Evolutionary conservation across 2,888 invertebrate genomes (phyloP).

Genomic region (Drosophila infuscata): DNA sequence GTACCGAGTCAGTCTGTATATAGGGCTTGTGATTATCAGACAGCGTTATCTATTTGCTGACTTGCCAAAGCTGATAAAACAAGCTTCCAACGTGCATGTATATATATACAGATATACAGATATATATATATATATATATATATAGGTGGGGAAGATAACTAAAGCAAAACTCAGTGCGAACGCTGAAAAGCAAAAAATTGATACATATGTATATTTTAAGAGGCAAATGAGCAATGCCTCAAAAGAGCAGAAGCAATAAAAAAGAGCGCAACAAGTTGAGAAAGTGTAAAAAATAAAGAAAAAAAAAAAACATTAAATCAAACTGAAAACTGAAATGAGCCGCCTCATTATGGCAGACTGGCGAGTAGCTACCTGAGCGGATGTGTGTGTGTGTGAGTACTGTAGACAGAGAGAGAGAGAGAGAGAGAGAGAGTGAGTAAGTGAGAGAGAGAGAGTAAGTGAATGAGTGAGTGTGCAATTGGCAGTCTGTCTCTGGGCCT

Average conservation of each 20-base stretch:
- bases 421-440: conserved; percentile 18
- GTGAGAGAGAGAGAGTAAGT: conserved; percentile 29
- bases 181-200: conserved; percentile 5
- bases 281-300: conserved; percentile 36
- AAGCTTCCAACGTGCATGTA: conserved; percentile 15
- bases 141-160: conserved; percentile 32
- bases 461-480: conserved; percentile 42
- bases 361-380: conserved; percentile 38
- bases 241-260: conserved; percentile 43
- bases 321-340: conserved; percentile 49
- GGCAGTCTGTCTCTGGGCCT: conserved; percentile 60
- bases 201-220: conserved; percentile 1
- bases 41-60: conserved; percentile 60
- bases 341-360: conserved; percentile 64
- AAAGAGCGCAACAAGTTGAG: conserved; percentile 63
- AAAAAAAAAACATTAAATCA: conserved; percentile 17
- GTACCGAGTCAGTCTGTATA: conserved; percentile 10
- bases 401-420: conserved; percentile 15
- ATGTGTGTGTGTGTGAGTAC: conserved; percentile 19
- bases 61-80: conserved; percentile 79
- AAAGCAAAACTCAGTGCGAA: conserved; percentile 25
- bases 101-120: neutral
- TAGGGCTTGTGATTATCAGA: conserved; percentile 57
- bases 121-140: neutral
- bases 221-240: conserved; percentile 43